A percentile compares a stretch with the other conserved stretches of the same genome.
These are phyloP conservation scores for Chaetodon trifascialis DNA, from an alignment of 2,113 vertebrate species.

Conservation along the genomic window DNA sequence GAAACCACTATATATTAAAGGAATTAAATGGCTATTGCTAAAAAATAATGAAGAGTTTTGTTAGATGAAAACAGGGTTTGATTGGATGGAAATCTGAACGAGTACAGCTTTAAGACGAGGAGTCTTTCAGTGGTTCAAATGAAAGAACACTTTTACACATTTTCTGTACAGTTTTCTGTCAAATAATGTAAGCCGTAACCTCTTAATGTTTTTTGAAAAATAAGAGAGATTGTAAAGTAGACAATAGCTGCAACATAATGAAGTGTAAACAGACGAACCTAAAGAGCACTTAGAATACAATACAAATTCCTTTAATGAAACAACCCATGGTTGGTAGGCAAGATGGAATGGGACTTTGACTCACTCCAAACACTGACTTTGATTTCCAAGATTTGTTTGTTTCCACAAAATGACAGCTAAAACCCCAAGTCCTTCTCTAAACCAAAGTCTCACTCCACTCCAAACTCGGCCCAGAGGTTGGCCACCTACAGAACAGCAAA, in stretches of 20 bases:
- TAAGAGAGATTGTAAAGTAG: slow-evolving; percentile 6
- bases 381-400: slow-evolving; percentile 80
- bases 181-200: neutral
- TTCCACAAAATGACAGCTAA: slow-evolving; percentile 77
- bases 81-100: neutral
- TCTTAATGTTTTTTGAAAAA: slow-evolving; percentile 7
- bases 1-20: neutral
- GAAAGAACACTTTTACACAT: neutral
- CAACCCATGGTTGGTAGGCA: slow-evolving; percentile 53
- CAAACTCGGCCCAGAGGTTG: slow-evolving; percentile 66
- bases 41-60: neutral
- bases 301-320: slow-evolving; percentile 60
- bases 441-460: slow-evolving; percentile 68
- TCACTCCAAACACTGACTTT: slow-evolving; percentile 75
- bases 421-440: slow-evolving; percentile 73
- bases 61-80: neutral
- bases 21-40: neutral
- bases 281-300: slow-evolving; percentile 58
- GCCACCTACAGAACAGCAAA: slow-evolving; percentile 74
- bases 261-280: slow-evolving; percentile 53
- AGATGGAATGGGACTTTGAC: slow-evolving; percentile 65
- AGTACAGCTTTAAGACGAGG: neutral
- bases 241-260: slow-evolving; percentile 21
- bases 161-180: neutral
- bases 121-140: neutral